Conservation (phyloP, 2,113 vertebrate genomes). For the Phrynosoma platyrhinos region DNA sequence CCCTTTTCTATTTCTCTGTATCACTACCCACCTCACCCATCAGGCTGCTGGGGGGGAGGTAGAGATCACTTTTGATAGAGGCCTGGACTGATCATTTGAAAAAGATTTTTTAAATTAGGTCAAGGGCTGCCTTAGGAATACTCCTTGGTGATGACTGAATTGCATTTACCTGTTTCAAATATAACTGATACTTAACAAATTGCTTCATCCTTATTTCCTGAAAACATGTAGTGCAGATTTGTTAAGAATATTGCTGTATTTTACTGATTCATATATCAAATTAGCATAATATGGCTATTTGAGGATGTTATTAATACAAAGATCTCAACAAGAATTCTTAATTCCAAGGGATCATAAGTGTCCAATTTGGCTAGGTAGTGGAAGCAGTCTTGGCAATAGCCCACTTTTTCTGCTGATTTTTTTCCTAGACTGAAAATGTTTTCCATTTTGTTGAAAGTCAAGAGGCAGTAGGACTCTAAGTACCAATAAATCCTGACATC, state of each 20-base stretch:
- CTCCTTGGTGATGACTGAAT: not conserved
- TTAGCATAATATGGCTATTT: not conserved
- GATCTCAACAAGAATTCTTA: slow-evolving; percentile 34
- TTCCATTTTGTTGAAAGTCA: slow-evolving; percentile 32
- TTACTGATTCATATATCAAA: not conserved
- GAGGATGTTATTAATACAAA: slow-evolving; percentile 1
- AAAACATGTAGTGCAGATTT: not conserved
- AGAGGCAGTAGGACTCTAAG: slow-evolving; percentile 24
- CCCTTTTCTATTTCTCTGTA: not conserved
- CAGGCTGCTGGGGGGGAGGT: not conserved
- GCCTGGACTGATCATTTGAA: not conserved
- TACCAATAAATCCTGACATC: slow-evolving; percentile 43
- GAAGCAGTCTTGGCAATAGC: slow-evolving; percentile 9
- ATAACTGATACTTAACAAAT: not conserved
- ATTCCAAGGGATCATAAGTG: slow-evolving; percentile 22
- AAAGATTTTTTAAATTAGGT: not conserved
- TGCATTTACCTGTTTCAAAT: not conserved
- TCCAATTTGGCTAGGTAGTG: not conserved
- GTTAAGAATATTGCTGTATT: not conserved
- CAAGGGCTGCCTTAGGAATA: not conserved
- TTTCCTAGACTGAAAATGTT: slow-evolving; percentile 33
- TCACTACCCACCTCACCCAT: not conserved
- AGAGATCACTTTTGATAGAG: not conserved
- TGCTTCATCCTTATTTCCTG: not conserved
- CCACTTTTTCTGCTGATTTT: slow-evolving; percentile 28